These are phyloP conservation scores for Puffinus mauretanicus DNA, from an alignment of 2,113 vertebrate genomes.

Conservation along the genomic window DNA sequence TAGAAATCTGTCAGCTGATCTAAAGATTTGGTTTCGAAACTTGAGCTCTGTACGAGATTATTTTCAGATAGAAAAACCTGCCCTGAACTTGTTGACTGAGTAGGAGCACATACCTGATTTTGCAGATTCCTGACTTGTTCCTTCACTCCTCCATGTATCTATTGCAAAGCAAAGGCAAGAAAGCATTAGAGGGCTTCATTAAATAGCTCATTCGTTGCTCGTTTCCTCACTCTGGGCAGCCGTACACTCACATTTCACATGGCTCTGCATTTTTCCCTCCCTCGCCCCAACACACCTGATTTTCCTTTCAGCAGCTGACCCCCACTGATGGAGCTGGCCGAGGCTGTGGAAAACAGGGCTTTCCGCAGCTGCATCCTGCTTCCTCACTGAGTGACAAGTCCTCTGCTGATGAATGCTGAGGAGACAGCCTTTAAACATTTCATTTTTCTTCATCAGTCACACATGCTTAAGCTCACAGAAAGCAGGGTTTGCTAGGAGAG, in stretches of 20 bases:
- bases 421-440: neutral
- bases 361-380: neutral
- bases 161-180: neutral
- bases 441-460: neutral
- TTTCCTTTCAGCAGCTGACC: neutral
- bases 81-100: neutral
- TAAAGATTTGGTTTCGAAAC: neutral
- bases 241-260: accelerated
- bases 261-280: neutral
- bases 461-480: neutral
- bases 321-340: neutral
- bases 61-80: neutral
- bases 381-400: neutral
- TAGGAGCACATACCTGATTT: neutral
- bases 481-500: neutral
- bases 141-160: accelerated
- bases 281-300: neutral
- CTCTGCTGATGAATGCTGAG: accelerated
- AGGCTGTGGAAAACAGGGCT: neutral
- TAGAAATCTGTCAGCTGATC: neutral
- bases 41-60: neutral
- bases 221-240: neutral
- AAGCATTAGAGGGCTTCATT: neutral
- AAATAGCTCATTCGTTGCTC: neutral
- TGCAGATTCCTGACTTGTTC: neutral